Percentiles rank a stretch among this genome's conserved stretches.
These are phyloP conservation scores for Psilopogon haemacephalus DNA, from an alignment of 2,113 vertebrate genomes.

Conservation along the genomic window DNA sequence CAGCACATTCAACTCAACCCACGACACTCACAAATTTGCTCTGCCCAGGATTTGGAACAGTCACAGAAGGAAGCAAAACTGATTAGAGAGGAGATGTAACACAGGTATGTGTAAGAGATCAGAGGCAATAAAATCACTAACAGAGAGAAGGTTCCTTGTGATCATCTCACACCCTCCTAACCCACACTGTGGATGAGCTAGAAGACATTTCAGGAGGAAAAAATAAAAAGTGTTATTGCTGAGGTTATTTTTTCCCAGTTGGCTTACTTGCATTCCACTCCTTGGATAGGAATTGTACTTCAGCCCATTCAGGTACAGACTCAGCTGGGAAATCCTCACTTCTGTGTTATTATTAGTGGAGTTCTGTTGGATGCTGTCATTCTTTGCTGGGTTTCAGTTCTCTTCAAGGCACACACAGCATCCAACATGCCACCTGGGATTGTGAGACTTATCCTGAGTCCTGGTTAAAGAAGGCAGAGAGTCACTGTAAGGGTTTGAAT, in stretches of 20 bases:
- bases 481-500: too few species aligned
- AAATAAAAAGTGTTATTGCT: background rate
- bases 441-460: background rate
- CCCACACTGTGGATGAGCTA: too few species aligned
- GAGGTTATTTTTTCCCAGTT: background rate
- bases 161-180: too few species aligned
- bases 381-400: background rate
- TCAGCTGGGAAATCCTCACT: background rate
- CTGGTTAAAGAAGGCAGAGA: background rate
- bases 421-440: background rate
- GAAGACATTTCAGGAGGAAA: too few species aligned
- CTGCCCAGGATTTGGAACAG: background rate
- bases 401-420: fast-evolving
- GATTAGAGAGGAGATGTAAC: too few species aligned
- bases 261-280: background rate
- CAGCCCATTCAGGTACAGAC: background rate
- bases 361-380: background rate
- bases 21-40: background rate
- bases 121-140: too few species aligned
- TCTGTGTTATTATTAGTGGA: background rate
- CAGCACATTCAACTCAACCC: too few species aligned
- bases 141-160: too few species aligned
- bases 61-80: background rate
- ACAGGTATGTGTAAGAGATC: too few species aligned
- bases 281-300: background rate